Conservation (phyloP, 2,797 vertebrate genomes). For the Micropoecilia bifurca region DNA sequence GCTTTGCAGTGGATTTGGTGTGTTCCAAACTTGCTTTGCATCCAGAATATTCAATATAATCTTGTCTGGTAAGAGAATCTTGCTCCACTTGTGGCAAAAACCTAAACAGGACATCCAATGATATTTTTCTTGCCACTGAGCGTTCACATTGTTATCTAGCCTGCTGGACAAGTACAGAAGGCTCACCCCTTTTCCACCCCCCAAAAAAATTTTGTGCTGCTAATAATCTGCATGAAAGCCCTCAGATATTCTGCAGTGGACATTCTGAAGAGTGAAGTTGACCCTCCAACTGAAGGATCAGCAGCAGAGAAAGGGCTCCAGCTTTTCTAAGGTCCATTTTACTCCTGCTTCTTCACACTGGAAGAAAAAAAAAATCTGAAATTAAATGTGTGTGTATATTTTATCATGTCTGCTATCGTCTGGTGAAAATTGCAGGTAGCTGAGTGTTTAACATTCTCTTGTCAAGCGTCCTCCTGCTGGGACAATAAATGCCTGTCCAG, state of each 20-base stretch:
- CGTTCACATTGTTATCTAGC: background rate
- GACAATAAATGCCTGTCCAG: conserved; percentile 99
- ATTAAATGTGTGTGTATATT: conserved; percentile 84
- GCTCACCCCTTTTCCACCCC: background rate
- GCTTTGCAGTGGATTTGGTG: background rate
- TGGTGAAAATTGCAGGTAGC: conserved; percentile 90
- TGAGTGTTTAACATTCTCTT: conserved; percentile 94
- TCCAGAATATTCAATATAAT: background rate
- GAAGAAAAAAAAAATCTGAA: conserved; percentile 56
- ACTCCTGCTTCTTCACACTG: conserved; percentile 4
- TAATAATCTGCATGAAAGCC: conserved; percentile 38
- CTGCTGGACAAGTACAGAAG: background rate
- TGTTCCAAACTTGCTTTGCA: background rate
- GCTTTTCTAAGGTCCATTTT: conserved; percentile 24
- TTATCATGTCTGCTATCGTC: conserved; percentile 90
- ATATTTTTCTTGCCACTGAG: background rate
- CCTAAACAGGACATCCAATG: background rate
- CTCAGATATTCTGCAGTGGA: conserved; percentile 43
- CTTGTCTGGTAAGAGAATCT: background rate
- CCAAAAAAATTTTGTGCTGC: background rate
- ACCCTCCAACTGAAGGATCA: conserved; percentile 1
- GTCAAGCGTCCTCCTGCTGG: conserved; percentile 94
- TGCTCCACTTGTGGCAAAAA: background rate
- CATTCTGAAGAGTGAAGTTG: conserved; percentile 23
- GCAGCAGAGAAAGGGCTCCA: conserved; percentile 20